Evolutionary conservation across 2,888 invertebrate species (phyloP).

Genomic region (Brenthis ino): DNA sequence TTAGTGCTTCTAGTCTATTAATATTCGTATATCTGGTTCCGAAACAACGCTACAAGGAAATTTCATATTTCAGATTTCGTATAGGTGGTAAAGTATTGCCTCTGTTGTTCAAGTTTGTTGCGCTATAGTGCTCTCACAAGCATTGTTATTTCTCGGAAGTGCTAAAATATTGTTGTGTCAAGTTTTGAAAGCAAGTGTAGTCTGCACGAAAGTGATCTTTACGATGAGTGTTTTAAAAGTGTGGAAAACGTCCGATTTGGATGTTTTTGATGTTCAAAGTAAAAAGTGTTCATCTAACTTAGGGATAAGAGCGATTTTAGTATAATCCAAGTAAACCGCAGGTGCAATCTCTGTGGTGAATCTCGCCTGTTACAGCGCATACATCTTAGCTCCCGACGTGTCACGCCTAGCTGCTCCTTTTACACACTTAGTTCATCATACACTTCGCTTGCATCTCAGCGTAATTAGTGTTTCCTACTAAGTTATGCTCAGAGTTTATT

Average conservation of each 20-base stretch:
- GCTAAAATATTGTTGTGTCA: constrained; percentile 72
- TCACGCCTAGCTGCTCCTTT: constrained; percentile 63
- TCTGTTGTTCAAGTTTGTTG: constrained; percentile 61
- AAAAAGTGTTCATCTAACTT: constrained; percentile 46
- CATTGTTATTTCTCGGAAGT: constrained; percentile 77
- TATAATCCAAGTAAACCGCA: constrained; percentile 51
- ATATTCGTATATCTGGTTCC: background rate
- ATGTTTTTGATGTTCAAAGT: constrained; percentile 50
- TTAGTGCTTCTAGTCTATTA: no score
- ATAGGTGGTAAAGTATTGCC: constrained; percentile 67
- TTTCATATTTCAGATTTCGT: constrained; percentile 50
- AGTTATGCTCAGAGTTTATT: constrained; percentile 24
- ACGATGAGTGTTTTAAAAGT: constrained; percentile 55
- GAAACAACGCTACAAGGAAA: constrained; percentile 32
- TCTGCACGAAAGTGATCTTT: constrained; percentile 62
- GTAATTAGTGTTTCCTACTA: constrained; percentile 37
- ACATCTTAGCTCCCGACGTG: constrained; percentile 69
- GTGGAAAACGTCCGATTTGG: constrained; percentile 56
- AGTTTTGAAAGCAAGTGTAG: constrained; percentile 55
- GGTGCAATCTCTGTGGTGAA: constrained; percentile 72
- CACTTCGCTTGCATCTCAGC: constrained; percentile 41
- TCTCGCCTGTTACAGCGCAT: constrained; percentile 71
- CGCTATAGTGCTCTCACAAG: constrained; percentile 62
- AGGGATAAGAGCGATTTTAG: constrained; percentile 46
- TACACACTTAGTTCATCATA: constrained; percentile 46